phyloP scores from a whole-genome alignment of 2,113 vertebrate species.

The Mobula birostris region DNA sequence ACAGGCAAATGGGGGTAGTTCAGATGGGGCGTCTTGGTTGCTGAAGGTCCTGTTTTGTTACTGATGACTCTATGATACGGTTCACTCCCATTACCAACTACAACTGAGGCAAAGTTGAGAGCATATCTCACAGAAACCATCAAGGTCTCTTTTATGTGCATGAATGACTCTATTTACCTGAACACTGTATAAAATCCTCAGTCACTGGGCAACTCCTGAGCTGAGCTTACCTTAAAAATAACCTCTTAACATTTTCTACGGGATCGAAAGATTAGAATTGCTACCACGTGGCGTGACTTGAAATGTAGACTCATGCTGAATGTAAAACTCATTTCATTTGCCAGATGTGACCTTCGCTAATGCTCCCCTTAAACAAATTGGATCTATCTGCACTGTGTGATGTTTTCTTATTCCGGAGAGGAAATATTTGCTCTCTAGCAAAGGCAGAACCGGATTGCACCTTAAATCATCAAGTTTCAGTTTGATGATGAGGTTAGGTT shows the following conservation, averaged over 20 bases:
- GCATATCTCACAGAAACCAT: not conserved
- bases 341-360: constrained; percentile 22
- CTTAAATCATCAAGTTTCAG: not conserved
- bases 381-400: not conserved
- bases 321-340: constrained; percentile 14
- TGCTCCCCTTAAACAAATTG: constrained; percentile 14
- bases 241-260: not conserved
- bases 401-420: not conserved
- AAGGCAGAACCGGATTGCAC: not conserved
- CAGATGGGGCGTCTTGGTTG: too few relatives aligned
- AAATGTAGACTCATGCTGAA: not conserved
- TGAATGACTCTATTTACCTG: not conserved
- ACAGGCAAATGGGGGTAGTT: too few relatives aligned
- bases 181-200: not conserved
- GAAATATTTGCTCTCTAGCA: not conserved
- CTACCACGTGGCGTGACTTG: constrained; percentile 21
- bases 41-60: too few relatives aligned
- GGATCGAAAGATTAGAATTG: constrained; percentile 13
- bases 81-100: not conserved
- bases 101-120: not conserved
- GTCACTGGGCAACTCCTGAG: not conserved
- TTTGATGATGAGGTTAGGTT: constrained; percentile 29
- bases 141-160: too few relatives aligned
- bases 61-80: not conserved
- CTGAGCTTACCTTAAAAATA: not conserved